Conservation (phyloP, 30 jellyfish, hydroid and myxozoan genomes). For the Cassiopea xamachana region DNA sequence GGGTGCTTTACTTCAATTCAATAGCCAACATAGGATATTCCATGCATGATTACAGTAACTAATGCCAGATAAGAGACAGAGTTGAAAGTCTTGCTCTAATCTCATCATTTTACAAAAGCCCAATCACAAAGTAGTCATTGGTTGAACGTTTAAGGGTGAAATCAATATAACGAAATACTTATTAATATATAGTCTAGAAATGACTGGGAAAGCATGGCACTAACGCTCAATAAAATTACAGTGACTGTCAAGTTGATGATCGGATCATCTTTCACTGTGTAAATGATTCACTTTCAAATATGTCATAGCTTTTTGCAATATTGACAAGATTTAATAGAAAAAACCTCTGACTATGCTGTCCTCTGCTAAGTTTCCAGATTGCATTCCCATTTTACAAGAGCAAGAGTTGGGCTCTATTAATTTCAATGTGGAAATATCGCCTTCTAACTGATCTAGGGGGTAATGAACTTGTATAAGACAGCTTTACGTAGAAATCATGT, state of each 20-base stretch:
- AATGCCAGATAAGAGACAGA: constrained; percentile 21
- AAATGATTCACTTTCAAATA: not conserved
- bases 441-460: not conserved
- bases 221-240: constrained; percentile 4
- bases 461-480: not conserved
- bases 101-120: not conserved
- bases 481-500: no score
- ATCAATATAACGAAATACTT: not conserved
- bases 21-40: constrained; percentile 6
- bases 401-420: not conserved
- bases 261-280: constrained; percentile 16
- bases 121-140: not conserved
- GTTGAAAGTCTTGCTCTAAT: not conserved
- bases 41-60: constrained; percentile 14
- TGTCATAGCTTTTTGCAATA: not conserved
- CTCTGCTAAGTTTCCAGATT: not conserved
- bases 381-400: not conserved
- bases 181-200: not conserved
- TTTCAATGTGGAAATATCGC: not conserved
- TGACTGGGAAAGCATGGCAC: not conserved
- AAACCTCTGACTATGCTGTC: not conserved
- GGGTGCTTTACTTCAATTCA: not conserved
- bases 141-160: not conserved
- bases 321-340: not conserved
- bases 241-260: not conserved